Evolutionary conservation across 2,797 vertebrate species (phyloP), one percentile per base, ranked within the genome.

Genomic region (Pipistrellus kuhlii): DNA sequence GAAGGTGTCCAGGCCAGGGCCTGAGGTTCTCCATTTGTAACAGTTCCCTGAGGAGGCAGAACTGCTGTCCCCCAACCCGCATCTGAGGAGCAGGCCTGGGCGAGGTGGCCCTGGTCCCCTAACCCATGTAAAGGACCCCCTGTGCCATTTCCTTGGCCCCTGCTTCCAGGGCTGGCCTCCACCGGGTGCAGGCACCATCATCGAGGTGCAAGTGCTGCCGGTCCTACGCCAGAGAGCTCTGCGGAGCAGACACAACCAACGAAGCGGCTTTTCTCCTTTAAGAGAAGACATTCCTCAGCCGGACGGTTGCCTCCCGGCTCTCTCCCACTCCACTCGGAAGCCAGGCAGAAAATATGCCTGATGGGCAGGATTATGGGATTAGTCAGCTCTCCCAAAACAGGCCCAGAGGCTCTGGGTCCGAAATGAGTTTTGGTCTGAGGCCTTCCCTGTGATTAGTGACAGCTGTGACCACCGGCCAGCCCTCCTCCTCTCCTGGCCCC

Each of bases 311-410:
- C 95, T 85, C 85, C 7, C 10, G 53, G 72, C 18, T 77, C 71
- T 92, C 83, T 90, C 94, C 92, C 76, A 84, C 92, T 95, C 84
- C 55, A 46, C 88, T 90, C 88, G 86, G 94, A 95, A 95, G 86
- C 75, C 81, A 93, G 88, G 93, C 90, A 95, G 93, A 94, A 96
- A 93, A 62, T 92, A 23, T 82, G 93, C 95, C 95, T 93, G 91
- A 89, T 94, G 96, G 87, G 82, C 94, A 95, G 93, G 91, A 93
- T 96, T 95, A 95, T 21, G 18, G 21, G 20, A 92, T 97, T 88
- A 91, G 88, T 59, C 90, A 90, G 30, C 46, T 96, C 96, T 95
- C 93, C 64, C 94, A 20, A 95, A 92, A 75, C 75, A 82, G 35
- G 21, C 96, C 94, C 51, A 75, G 77, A 82, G 78, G 32, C 83